A percentile compares a stretch with the other conserved stretches of the same genome.
Conservation (phyloP, 2,888 invertebrate genomes). For the Eudemis profundana region DNA sequence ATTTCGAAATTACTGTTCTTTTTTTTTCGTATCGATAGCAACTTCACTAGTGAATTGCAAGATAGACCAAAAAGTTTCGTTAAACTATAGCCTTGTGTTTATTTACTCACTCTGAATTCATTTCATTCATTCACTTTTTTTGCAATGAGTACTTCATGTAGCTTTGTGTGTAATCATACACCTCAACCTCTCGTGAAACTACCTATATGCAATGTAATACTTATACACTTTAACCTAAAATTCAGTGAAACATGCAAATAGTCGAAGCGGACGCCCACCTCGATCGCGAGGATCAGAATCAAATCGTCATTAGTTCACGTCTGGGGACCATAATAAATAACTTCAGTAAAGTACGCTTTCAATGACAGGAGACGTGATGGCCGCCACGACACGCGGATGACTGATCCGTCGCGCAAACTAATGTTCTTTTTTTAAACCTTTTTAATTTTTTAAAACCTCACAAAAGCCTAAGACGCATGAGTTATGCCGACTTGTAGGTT, state of each 20-base stretch:
- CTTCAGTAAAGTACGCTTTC: conserved; percentile 61
- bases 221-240: conserved; percentile 29
- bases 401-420: conserved; percentile 80
- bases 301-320: conserved; percentile 70
- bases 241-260: conserved; percentile 41
- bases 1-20: too few relatives aligned
- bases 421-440: conserved; percentile 78
- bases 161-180: too few relatives aligned
- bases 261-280: conserved; percentile 38
- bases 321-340: conserved; percentile 61
- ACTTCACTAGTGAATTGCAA: too few relatives aligned
- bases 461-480: conserved; percentile 80
- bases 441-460: conserved; percentile 74
- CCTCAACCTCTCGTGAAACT: too few relatives aligned
- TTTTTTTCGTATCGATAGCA: too few relatives aligned
- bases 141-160: too few relatives aligned
- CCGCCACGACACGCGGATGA: conserved; percentile 75
- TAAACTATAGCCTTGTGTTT: too few relatives aligned
- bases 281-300: conserved; percentile 62
- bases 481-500: conserved; percentile 82
- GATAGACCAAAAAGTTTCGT: too few relatives aligned
- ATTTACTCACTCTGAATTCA: too few relatives aligned
- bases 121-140: too few relatives aligned
- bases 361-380: conserved; percentile 73
- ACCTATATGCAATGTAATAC: too few relatives aligned